Base-by-base conservation (phyloP, 1,140 invertebrate genomes). In the Drosophila paulistorum region DNA sequence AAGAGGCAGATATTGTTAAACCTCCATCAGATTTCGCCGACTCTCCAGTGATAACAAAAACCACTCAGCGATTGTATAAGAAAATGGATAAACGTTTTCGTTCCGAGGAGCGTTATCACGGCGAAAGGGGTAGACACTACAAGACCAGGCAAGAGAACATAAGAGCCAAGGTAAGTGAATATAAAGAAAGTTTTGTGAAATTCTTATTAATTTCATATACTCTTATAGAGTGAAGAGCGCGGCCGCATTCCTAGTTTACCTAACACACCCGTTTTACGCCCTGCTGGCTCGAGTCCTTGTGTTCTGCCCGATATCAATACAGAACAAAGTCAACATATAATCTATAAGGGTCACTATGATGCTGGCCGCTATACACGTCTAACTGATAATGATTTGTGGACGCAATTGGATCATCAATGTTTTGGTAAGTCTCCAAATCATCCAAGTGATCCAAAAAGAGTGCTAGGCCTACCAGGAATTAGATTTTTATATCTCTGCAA, bases 11-110 rank as follows among this genome's bases (percentile, higher is more conserved):
- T 79, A 97, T 97, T 74, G 96, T 97, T 6, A 95, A 96, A 79
- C 96, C 96, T 2, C 96, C 96, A 7, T 96, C 96, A 14, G 96
- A 96, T 37, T 97, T 97, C 90, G 96, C 96, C 11, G 96, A 97
- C 92, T 97, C 96, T 0, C 96, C 96, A 1, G 95, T 95, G 65
- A 95, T 82, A 79, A 94, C 93, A 2, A 92, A 92, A 55, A 92
- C 91, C 54, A 91, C 91, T 0, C 91, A 92, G 51, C 91, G 96
- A 33, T 89, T 96, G 3, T 96, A 96, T 87, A 97, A 97, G 89
- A 97, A 97, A 90, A 93, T 96, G 71, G 96, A 97, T 68, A 96
- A 96, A 82, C 93, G 96, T 69, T 96, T 96, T 84, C 93, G 96
- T 11, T 97, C 96, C n/a, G 96, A 97, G 90, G 96, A 97, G 75